Percentiles rank a stretch among this genome's conserved stretches.
Conservation (phyloP, 2,113 vertebrate genomes). For the Ia io region DNA sequence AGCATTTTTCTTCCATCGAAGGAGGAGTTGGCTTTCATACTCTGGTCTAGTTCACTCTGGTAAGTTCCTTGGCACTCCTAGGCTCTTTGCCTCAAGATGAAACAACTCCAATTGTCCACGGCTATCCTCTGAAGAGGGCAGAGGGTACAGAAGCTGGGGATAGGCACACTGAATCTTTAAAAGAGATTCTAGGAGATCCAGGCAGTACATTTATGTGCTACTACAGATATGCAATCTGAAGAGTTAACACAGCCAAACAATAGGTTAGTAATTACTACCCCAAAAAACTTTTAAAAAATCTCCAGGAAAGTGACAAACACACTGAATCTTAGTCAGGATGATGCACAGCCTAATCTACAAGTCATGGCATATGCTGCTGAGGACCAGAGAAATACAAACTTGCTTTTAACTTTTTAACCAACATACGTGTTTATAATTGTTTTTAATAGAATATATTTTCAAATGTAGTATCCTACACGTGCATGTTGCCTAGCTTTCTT, state of each 20-base stretch:
- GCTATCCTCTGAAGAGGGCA: not conserved
- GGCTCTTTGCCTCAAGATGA: not conserved
- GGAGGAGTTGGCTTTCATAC: not conserved
- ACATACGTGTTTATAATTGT: not conserved
- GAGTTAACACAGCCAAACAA: not conserved
- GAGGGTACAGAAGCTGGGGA: not conserved
- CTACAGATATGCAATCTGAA: not conserved
- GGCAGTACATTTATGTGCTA: fast-evolving
- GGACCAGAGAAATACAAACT: not conserved
- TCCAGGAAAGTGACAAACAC: not conserved
- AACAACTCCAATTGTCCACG: not conserved
- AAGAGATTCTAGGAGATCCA: not conserved
- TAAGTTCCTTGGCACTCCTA: not conserved
- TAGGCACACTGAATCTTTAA: not conserved
- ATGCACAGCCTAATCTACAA: not conserved
- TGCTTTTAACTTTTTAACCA: not conserved
- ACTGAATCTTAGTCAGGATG: not conserved
- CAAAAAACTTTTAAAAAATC: not conserved
- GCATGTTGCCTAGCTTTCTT: not conserved
- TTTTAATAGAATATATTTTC: not conserved
- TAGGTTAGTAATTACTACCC: not conserved
- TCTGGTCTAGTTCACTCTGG: not conserved
- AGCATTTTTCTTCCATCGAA: not conserved
- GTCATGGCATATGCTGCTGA: not conserved
- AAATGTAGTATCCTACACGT: not conserved